Evolutionary conservation across 2,888 invertebrate species (phyloP).

Genomic region (Macrosoma leucophasiata): DNA sequence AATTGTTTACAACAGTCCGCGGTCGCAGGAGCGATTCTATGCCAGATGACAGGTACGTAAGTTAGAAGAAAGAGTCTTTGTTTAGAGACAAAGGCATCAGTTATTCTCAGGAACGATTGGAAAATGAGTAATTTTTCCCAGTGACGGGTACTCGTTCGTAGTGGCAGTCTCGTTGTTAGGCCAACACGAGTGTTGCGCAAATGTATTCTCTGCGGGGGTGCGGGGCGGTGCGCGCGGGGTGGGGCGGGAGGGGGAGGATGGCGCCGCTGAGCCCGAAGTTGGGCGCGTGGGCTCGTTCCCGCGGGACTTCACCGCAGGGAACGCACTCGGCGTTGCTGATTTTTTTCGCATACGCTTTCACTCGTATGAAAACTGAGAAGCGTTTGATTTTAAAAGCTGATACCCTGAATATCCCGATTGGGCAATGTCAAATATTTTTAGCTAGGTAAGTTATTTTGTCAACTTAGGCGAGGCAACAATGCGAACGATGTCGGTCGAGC

Average conservation of each 20-base stretch:
- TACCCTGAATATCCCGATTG: not conserved
- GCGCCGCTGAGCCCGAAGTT: conserved; percentile 70
- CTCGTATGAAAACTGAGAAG: not conserved
- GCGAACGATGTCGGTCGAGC: conserved; percentile 49
- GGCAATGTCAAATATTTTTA: conserved; percentile 20
- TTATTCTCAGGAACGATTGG: conserved; percentile 35
- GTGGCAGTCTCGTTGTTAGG: conserved; percentile 69
- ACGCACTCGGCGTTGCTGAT: conserved; percentile 43
- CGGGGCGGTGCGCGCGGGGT: conserved; percentile 33
- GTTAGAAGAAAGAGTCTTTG: conserved; percentile 39
- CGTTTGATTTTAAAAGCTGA: not conserved
- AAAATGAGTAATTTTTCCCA: conserved; percentile 68
- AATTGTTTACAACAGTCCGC: conserved; percentile 36
- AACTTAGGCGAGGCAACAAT: conserved; percentile 55
- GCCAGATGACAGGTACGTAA: conserved; percentile 23
- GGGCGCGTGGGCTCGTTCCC: conserved; percentile 72
- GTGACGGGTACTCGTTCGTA: conserved; percentile 53
- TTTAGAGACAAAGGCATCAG: conserved; percentile 36
- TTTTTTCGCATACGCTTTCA: conserved; percentile 7
- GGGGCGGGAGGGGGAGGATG: conserved; percentile 38
- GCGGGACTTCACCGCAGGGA: conserved; percentile 54
- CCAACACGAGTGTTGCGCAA: conserved; percentile 72
- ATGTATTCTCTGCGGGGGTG: conserved; percentile 71
- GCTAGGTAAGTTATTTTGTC: conserved; percentile 46
- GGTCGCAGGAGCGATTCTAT: conserved; percentile 25